A percentile compares a stretch with the other conserved stretches of the same genome.
Evolutionary conservation across 2,888 invertebrate species (phyloP).

Genomic region (Diarsia brunnea): DNA sequence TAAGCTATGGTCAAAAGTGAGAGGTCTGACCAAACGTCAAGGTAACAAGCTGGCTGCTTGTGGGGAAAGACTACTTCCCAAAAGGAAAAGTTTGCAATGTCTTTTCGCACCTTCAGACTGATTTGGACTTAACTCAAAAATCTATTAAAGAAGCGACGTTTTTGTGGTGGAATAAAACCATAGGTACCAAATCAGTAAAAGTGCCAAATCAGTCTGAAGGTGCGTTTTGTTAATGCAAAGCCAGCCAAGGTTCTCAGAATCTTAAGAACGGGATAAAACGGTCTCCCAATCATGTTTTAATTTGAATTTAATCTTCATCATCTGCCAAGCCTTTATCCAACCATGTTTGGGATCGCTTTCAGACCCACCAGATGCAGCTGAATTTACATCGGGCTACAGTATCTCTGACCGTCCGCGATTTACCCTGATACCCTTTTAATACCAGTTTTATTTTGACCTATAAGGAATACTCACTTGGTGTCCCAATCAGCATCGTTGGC

Average conservation of each 20-base stretch:
- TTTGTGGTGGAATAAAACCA: no score
- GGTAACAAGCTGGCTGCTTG: background rate
- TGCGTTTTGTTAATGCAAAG: background rate
- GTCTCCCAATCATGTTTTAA: no score
- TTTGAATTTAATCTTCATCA: no score
- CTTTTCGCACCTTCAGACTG: no score
- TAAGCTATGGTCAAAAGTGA: background rate
- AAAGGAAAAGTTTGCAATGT: background rate
- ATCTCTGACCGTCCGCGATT: background rate
- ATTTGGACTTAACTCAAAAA: no score
- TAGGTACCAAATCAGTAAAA: no score
- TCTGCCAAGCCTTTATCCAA: background rate
- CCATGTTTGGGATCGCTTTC: background rate
- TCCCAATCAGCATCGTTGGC: constrained; percentile 95
- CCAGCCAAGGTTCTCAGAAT: background rate
- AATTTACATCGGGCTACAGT: background rate
- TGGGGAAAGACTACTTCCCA: background rate
- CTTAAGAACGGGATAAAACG: background rate
- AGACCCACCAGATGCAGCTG: background rate
- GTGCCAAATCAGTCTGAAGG: no score
- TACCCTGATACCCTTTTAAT: background rate
- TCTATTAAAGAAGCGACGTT: no score
- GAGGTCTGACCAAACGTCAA: background rate
- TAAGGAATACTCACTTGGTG: constrained; percentile 91
- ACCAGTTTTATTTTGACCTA: background rate